Evolutionary conservation across 30 jellyfish, hydroid and myxozoan species (phyloP), one percentile per base, ranked within the genome.

Genomic region (Morbakka virulenta): DNA sequence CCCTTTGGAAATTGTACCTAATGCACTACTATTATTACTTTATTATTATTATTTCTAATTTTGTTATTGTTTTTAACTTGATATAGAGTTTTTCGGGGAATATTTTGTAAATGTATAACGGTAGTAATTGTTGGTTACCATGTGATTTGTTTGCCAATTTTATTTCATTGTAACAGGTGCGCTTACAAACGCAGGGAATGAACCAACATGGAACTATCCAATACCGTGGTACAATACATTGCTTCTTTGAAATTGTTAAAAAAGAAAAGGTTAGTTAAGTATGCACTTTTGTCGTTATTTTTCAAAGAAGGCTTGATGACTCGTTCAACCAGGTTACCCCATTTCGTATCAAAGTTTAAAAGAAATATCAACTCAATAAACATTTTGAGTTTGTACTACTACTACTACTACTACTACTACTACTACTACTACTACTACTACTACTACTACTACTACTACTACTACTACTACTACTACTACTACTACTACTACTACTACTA

Each of bases 181-280:
- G 96, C 22, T 52, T 87, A 23, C 96, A 87, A 52, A 66, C 95
- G 30, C 96, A 87, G 48, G 96, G 96, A 9, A 94, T 87, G 27
- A 67, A 29, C 6, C 82, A 66, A 2, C 67, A 50, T 66, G 67
- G 82, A 3, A 65, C 83, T 0, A 11, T 32, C 14, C 69, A 75
- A 22, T 87, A 87, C 62, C 50, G 74, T 64, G 94, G 96, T 2
- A 87, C 94, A 1, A 12, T 85, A 31, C 94, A 87, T 50, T 87
- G 96, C 53, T 62, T 87, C 50, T 29, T 74, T 34, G 94, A 87
- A 41, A 87, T 94, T 2, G 51, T 87, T 35, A 80, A 81, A 67
- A 65, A 69, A 9, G 96, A 87, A 41, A 87, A 79, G 86, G 96
- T 86, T 31, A 2, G 21, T 23, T 28, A 49, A 4, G 2, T 24